Evolutionary conservation across 1,140 invertebrate genomes (phyloP), one percentile per base, ranked within the genome.

Genomic region (Caenorhabditis latens): DNA sequence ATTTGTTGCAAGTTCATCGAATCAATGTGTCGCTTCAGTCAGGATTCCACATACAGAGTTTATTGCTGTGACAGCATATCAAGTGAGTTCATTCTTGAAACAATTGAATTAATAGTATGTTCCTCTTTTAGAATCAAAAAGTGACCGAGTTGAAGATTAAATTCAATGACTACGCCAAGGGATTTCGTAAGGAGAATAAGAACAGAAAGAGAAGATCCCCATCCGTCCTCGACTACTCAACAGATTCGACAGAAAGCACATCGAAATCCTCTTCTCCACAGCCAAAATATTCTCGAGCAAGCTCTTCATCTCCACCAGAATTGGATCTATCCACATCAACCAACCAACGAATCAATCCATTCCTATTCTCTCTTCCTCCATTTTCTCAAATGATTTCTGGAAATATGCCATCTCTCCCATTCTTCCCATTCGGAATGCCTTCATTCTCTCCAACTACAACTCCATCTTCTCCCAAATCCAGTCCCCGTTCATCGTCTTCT

Each of bases 41-140:
- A 43, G n/a, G 4, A 50, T 79, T 14, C 71, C 71, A 19, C 46
- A 79, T 32, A 79, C 71, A 0, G 71, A 79, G n/a, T 79, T 79
- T 14, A 50, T 79, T 11, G 71, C 71, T 11, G 71, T 79, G 1
- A 50, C 71, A 21, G 43, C 71, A 53, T 79, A 79, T 19, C 71
- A 79, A 46, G 71, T 79, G 11, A 48, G 46, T 46, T 5, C 9
- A 24, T 5, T 4, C 19, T 21, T 61, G 4, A 14, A 61, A 61
- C 13, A 61, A 14, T 5, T 21, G 19, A 11, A 61, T 40, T 67
- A 67, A 19, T 9, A 67, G 9, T 40, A 14, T 42, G 7, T 40
- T 61, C 21, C n/a, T 0, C 19, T 71, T 71, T 19, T 46, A 79
- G 71, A 79, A 79, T 24, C 71, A 50, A 79, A 24, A 50, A 11